Conservation (phyloP, 2,888 invertebrate species). For the Seira ritae region DNA sequence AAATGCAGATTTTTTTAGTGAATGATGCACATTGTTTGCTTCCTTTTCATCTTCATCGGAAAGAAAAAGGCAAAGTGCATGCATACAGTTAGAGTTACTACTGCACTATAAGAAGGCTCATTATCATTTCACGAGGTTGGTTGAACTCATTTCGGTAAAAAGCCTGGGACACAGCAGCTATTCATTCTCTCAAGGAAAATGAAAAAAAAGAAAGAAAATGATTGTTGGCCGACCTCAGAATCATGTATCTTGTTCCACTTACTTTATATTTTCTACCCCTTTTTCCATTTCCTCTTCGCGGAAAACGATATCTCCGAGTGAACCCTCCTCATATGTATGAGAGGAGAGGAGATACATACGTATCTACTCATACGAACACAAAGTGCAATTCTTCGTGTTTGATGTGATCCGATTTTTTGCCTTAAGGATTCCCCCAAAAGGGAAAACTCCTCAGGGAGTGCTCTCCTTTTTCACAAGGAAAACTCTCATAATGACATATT, state of each 20-base stretch:
- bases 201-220: neutral
- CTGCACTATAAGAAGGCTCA: neutral
- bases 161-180: neutral
- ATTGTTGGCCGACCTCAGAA: conserved; percentile 14
- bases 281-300: neutral
- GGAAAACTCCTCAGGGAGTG: conserved; percentile 45
- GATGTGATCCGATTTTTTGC: conserved; percentile 46
- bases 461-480: conserved; percentile 47
- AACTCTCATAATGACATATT: conserved; percentile 31
- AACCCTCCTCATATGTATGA: no score
- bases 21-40: conserved; percentile 15
- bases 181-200: conserved; percentile 5
- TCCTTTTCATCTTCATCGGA: no score
- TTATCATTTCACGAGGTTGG: conserved; percentile 7
- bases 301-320: neutral
- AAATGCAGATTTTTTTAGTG: conserved; percentile 3
- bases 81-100: no score
- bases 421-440: conserved; percentile 41
- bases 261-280: neutral
- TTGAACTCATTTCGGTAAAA: conserved; percentile 13
- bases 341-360: no score
- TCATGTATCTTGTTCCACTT: conserved; percentile 2
- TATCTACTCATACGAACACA: no score
- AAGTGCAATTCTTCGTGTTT: conserved; percentile 1
- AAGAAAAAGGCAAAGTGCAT: neutral